Conservation (phyloP, 2,797 vertebrate species). For the Eulemur coronatus region DNA sequence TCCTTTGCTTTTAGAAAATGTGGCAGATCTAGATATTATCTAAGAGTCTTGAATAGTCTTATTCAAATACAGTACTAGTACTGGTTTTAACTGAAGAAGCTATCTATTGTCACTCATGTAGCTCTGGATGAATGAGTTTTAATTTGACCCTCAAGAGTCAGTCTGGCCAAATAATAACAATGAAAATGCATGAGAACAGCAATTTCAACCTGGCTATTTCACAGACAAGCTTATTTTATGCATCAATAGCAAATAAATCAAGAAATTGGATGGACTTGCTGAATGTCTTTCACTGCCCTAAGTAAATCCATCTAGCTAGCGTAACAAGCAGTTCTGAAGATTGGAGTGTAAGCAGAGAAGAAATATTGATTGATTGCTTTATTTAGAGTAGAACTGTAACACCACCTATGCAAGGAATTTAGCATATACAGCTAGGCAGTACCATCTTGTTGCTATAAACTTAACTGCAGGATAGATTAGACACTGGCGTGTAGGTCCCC, state of each 20-base stretch:
- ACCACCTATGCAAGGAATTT: slow-evolving; percentile 75
- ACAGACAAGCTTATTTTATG: slow-evolving; percentile 90
- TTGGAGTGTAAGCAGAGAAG: slow-evolving; percentile 81
- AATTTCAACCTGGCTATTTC: slow-evolving; percentile 87
- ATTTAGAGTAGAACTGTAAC: slow-evolving; percentile 82
- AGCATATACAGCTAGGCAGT: slow-evolving; percentile 66
- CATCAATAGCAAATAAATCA: slow-evolving; percentile 89
- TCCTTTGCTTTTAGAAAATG: slow-evolving; percentile 5
- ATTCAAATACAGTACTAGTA: slow-evolving; percentile 63
- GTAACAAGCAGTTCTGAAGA: slow-evolving; percentile 83
- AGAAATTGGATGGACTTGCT: slow-evolving; percentile 87
- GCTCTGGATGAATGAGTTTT: slow-evolving; percentile 86
- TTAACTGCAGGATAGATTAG: slow-evolving; percentile 67
- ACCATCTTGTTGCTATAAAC: slow-evolving; percentile 67
- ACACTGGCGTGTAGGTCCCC: background rate
- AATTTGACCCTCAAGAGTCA: slow-evolving; percentile 87
- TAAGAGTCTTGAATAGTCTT: slow-evolving; percentile 56
- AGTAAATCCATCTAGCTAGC: slow-evolving; percentile 84
- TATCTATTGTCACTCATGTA: slow-evolving; percentile 78
- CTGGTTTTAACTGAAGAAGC: slow-evolving; percentile 81
- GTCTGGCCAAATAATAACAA: slow-evolving; percentile 87
- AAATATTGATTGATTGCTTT: slow-evolving; percentile 86
- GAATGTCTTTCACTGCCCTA: slow-evolving; percentile 86
- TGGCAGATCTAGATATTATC: background rate
- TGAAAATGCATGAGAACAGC: slow-evolving; percentile 89